These are phyloP conservation scores for Phalanger gymnotis DNA, from an alignment of 2,797 vertebrate genomes.

Conservation along the genomic window DNA sequence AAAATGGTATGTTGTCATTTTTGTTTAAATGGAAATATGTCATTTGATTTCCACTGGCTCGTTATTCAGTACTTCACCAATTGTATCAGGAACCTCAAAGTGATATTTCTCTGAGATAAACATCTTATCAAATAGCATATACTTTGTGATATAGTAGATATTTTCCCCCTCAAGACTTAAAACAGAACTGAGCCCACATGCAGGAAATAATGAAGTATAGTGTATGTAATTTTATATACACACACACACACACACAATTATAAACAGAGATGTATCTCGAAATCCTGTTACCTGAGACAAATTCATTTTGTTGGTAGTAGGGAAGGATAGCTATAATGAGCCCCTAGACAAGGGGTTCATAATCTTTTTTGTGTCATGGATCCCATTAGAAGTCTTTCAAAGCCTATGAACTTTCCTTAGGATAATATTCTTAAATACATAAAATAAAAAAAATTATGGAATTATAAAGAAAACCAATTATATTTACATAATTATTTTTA, in stretches of 20 bases:
- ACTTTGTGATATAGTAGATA: background rate
- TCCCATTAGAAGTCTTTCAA: background rate
- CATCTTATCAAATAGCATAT: background rate
- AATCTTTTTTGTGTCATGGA: background rate
- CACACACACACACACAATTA: background rate
- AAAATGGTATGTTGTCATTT: conserved; percentile 86
- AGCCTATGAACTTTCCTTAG: background rate
- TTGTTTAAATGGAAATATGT: background rate
- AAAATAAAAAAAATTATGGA: background rate
- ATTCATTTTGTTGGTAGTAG: background rate
- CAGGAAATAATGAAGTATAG: background rate
- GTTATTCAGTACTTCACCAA: background rate
- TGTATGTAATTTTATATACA: background rate
- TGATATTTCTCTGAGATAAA: conserved; percentile 15
- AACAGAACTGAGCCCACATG: background rate
- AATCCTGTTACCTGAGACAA: background rate
- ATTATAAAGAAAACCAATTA: background rate
- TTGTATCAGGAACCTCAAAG: conserved; percentile 23
- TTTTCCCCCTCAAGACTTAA: background rate
- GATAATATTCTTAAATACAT: background rate
- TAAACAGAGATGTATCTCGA: background rate
- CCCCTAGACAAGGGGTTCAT: background rate
- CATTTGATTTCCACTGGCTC: background rate
- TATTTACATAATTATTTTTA: background rate
- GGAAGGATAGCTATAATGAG: background rate